Evolutionary conservation across 2,113 vertebrate genomes (phyloP).

Genomic region (Chionodraco myersi): DNA sequence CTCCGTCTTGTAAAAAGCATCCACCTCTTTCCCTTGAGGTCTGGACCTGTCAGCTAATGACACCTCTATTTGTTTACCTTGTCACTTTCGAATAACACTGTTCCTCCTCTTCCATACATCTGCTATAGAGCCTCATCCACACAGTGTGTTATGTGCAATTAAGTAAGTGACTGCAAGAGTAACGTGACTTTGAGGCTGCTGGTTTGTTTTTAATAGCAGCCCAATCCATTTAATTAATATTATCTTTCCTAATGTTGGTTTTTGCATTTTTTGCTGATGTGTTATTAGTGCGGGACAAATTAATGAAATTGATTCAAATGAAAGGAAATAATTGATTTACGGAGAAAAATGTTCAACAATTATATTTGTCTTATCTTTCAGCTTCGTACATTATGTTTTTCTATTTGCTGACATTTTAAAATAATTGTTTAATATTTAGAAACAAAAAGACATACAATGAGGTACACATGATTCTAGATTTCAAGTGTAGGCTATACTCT

Average conservation of each 20-base stretch:
- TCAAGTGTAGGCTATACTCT: neutral
- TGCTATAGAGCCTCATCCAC: neutral
- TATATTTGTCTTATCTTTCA: neutral
- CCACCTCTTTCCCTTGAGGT: slow-evolving; percentile 60
- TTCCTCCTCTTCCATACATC: neutral
- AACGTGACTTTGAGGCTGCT: too few relatives aligned
- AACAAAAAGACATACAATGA: neutral
- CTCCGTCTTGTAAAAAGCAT: slow-evolving; percentile 51
- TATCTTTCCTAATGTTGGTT: neutral
- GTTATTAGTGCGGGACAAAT: neutral
- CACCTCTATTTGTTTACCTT: slow-evolving; percentile 72
- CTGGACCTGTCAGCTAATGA: slow-evolving; percentile 61
- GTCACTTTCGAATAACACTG: slow-evolving; percentile 44
- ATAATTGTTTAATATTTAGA: too few relatives aligned
- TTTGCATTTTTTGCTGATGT: neutral
- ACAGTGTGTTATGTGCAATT: neutral
- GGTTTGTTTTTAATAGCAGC: too few relatives aligned
- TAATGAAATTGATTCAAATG: neutral
- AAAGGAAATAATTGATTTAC: too few relatives aligned
- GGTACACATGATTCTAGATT: neutral
- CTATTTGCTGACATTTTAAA: neutral
- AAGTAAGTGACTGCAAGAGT: too few relatives aligned
- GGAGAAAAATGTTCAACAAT: too few relatives aligned
- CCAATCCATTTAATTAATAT: neutral
- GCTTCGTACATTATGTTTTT: neutral